A percentile compares a stretch with the other conserved stretches of the same genome.
phyloP scores from a whole-genome alignment of 2,888 invertebrate species.

The Brenthis ino region DNA sequence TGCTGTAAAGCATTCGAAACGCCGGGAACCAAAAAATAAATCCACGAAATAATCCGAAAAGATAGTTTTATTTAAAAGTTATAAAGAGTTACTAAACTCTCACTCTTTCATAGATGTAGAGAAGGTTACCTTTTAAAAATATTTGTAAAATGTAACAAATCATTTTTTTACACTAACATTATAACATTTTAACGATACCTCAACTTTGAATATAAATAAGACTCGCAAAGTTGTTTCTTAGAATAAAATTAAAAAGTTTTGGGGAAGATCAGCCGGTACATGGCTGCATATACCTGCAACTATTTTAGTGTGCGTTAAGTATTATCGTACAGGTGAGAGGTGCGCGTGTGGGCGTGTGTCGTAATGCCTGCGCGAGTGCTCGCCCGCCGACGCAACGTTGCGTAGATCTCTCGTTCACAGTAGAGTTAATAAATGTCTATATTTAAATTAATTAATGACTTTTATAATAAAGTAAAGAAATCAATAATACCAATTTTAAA shows the following conservation, averaged over 20 bases:
- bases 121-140: no score
- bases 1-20: no score
- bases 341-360: conserved; percentile 67
- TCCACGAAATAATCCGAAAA: no score
- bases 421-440: conserved; percentile 40
- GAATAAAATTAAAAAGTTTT: conserved; percentile 15
- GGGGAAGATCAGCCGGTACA: conserved; percentile 57
- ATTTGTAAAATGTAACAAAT: no score
- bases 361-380: conserved; percentile 62
- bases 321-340: conserved; percentile 42
- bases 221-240: neutral
- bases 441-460: neutral
- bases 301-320: conserved; percentile 44
- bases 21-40: no score
- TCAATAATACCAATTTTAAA: no score
- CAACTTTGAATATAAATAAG: no score
- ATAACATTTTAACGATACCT: no score
- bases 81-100: no score
- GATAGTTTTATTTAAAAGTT: no score
- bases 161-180: no score
- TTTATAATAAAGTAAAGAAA: neutral
- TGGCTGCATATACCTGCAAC: conserved; percentile 53
- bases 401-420: conserved; percentile 62
- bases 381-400: conserved; percentile 62
- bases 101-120: no score